Evolutionary conservation across 1,140 invertebrate species (phyloP).

Genomic region (Telenomus remus): DNA sequence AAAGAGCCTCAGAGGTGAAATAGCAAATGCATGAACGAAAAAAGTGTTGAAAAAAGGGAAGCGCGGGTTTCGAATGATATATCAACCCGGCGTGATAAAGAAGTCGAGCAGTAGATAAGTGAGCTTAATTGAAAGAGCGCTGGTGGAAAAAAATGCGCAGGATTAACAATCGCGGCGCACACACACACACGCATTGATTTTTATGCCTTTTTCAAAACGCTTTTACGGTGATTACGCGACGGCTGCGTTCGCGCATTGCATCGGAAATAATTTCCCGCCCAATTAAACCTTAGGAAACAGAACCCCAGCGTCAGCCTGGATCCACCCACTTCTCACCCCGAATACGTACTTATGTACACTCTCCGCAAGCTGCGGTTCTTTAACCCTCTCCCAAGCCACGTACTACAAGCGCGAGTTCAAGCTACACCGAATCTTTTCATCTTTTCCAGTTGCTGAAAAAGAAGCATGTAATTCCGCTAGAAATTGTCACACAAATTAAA

Average conservation of each 20-base stretch:
- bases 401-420: conserved; percentile 58
- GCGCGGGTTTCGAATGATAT: conserved; percentile 7
- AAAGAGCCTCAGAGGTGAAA: background rate
- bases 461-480: conserved; percentile 56
- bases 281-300: conserved; percentile 74
- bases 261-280: conserved; percentile 75
- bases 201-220: conserved; percentile 63
- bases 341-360: conserved; percentile 68
- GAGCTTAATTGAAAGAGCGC: conserved; percentile 35
- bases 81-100: conserved; percentile 20
- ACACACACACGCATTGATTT: conserved; percentile 26
- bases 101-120: conserved; percentile 11
- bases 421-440: conserved; percentile 65
- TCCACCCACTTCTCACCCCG: conserved; percentile 32
- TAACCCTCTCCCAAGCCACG: conserved; percentile 53
- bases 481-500: conserved; percentile 63
- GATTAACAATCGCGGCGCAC: conserved; percentile 38
- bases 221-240: conserved; percentile 74
- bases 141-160: conserved; percentile 20
- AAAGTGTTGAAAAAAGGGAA: conserved; percentile 15
- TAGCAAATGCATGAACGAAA: background rate
- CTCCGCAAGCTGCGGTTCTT: conserved; percentile 59
- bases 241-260: conserved; percentile 71
- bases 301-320: conserved; percentile 54
- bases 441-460: conserved; percentile 56